A percentile compares a stretch with the other conserved stretches of the same genome.
Conservation (phyloP, 1,140 invertebrate species). For the Lerema accius region DNA sequence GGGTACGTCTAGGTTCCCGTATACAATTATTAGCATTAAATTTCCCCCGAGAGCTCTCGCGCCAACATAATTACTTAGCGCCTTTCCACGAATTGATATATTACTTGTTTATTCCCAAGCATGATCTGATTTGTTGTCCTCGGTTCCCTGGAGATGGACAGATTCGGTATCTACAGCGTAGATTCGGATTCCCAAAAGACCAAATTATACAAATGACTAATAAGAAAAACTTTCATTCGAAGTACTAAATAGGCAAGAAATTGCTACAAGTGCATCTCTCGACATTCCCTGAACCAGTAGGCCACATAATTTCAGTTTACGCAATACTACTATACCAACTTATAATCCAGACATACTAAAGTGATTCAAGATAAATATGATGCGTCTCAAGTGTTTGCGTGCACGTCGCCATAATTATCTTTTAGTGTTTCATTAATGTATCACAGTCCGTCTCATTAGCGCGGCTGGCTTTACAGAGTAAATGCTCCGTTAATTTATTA, state of each 20-base stretch:
- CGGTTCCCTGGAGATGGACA: too few relatives aligned
- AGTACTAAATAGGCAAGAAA: too few relatives aligned
- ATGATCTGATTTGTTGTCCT: too few relatives aligned
- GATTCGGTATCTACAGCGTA: too few relatives aligned
- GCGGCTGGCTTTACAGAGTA: not conserved
- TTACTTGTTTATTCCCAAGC: conserved; percentile 4
- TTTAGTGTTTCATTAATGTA: not conserved
- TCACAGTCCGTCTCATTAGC: not conserved
- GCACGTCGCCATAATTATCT: not conserved
- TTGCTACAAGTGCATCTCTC: too few relatives aligned
- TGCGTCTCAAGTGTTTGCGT: not conserved
- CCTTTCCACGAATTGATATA: conserved; percentile 1
- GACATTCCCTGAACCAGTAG: too few relatives aligned
- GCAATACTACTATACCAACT: too few relatives aligned
- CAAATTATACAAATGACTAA: too few relatives aligned
- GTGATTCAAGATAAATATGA: too few relatives aligned
- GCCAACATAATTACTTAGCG: not conserved
- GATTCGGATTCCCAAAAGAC: too few relatives aligned
- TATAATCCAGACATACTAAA: not conserved
- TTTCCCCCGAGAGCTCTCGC: conserved; percentile 1
- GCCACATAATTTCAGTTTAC: too few relatives aligned
- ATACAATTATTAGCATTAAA: not conserved
- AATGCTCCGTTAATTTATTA: not conserved
- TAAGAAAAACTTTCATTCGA: too few relatives aligned
- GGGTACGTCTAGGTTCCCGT: not conserved